Conservation (phyloP, 2,113 vertebrate species). For the Rostratula benghalensis region DNA sequence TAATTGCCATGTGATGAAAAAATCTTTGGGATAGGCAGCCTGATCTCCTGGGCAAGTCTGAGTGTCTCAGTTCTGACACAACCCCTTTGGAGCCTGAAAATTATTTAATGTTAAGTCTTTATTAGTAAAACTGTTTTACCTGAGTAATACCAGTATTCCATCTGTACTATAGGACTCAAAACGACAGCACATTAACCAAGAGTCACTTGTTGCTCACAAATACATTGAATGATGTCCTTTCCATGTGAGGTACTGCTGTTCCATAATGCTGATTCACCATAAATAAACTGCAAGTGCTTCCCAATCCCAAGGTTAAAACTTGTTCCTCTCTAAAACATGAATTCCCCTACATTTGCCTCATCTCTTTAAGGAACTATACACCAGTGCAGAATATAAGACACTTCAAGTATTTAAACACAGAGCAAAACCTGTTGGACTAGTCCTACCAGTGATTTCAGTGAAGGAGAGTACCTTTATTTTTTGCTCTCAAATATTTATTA, state of each 20-base stretch:
- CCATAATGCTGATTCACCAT: not conserved
- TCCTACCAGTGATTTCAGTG: not conserved
- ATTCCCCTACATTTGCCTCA: not conserved
- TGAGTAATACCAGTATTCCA: not conserved
- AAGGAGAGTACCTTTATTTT: not conserved
- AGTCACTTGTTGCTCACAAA: not conserved
- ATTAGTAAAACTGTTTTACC: not conserved
- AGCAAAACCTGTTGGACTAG: not conserved
- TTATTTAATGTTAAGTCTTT: not conserved
- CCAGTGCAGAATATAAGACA: not conserved
- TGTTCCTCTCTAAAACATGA: not conserved
- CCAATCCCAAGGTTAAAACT: not conserved
- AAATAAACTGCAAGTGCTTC: not conserved
- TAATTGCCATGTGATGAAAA: not conserved
- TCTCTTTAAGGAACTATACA: not conserved
- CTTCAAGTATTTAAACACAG: not conserved
- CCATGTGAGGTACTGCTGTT: not conserved
- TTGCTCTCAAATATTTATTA: not conserved
- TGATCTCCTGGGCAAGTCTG: not conserved
- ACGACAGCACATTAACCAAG: not conserved
- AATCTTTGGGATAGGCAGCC: not conserved
- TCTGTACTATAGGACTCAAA: not conserved
- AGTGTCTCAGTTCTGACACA: not conserved
- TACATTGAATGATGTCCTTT: not conserved
- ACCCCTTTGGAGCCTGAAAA: not conserved